Evolutionary conservation across 2,888 invertebrate genomes (phyloP), one percentile per base, ranked within the genome.

Genomic region (Hirtodrosophila confusa): DNA sequence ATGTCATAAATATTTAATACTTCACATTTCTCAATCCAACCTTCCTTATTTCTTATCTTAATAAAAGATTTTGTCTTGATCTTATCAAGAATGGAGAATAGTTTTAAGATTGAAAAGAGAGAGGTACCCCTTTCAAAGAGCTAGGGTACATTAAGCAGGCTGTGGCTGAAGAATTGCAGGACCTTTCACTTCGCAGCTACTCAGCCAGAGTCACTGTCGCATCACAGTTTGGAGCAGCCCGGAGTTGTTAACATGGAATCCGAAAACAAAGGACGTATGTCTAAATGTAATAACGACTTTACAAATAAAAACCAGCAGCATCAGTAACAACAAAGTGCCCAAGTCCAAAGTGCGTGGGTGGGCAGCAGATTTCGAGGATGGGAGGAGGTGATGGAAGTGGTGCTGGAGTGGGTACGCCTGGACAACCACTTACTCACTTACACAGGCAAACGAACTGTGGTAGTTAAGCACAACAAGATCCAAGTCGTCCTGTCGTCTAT

Each of bases 211-310:
- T 64, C 69, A 69, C 72, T 41, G 62, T 65, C 50, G 24, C 64
- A 64, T 27, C 66, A 48, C 78, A 55, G 57, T 35, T 27, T 47
- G 24, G 43, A 47, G 29, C 57, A 39, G 33, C 37, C 9, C 11
- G 17, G 48, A 3, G 39, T 44, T 50, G 76, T 61, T 57, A 63
- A 45, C 45, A 50, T 75, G 56, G 71, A 65, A 47, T 39, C 62
- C 68, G 61, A 70, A 71, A 68, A 62, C 54, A 76, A 69, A 68
- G 76, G 64, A 77, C 65, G 67, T 78, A 65, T 73, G 76, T 75
- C 82, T 73, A 76, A 84, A 86, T 78, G 75, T 88, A 88, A 89
- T 82, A 88, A 84, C 70, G 79, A 84, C 77, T 86, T 77, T 68
- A 70, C 78, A 77, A 86, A 80, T 78, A 88, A 76, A 84, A 45